These are phyloP conservation scores for Holacanthus passer DNA, from an alignment of 2,113 vertebrate species.

Conservation along the genomic window DNA sequence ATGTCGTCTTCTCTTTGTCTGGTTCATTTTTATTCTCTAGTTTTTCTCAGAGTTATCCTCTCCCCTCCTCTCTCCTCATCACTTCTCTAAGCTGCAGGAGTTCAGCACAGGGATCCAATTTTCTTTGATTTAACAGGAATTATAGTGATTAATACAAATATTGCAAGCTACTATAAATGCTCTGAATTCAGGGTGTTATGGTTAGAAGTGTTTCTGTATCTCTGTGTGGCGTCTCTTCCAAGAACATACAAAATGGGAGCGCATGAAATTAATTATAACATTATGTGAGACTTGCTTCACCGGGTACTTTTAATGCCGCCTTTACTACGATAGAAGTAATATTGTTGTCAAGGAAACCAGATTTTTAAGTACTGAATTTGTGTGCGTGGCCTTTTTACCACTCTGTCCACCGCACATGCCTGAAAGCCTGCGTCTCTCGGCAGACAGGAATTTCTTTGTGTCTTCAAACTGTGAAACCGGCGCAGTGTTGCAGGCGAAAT, in stretches of 20 bases:
- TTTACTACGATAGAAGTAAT: slow-evolving; percentile 16
- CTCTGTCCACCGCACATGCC: slow-evolving; percentile 18
- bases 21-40: neutral
- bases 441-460: neutral
- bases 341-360: slow-evolving; percentile 59
- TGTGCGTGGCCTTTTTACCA: slow-evolving; percentile 9
- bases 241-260: neutral
- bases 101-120: neutral
- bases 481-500: neutral
- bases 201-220: neutral
- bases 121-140: neutral
- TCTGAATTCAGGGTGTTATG: neutral
- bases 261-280: slow-evolving; percentile 1
- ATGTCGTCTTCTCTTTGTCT: slow-evolving; percentile 7
- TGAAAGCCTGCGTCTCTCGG: neutral
- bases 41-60: slow-evolving; percentile 2
- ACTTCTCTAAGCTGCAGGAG: neutral
- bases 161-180: neutral
- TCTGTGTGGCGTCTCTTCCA: neutral
- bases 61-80: neutral
- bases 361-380: slow-evolving; percentile 19
- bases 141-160: neutral
- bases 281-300: neutral
- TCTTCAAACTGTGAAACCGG: slow-evolving; percentile 9
- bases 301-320: neutral